Evolutionary conservation across 2,113 vertebrate species (phyloP), one percentile per base, ranked within the genome.

Genomic region (Rhinopomastus cyanomelas): DNA sequence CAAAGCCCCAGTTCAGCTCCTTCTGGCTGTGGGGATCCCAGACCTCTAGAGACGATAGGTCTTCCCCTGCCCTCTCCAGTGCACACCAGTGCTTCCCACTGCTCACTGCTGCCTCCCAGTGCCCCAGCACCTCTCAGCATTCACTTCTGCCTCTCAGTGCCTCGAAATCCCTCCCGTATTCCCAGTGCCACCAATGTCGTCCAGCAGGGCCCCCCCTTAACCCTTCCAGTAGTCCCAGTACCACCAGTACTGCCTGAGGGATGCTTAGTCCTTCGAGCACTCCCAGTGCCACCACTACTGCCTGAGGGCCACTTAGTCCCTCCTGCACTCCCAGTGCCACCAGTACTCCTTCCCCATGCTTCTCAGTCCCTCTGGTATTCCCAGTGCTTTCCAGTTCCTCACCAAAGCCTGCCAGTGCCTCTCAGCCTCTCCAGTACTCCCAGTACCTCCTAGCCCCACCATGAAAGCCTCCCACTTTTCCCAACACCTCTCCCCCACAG

Each of bases 21-120:
- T 51, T 34, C 32, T 8, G 23, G 29, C 13, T 60, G 32, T 0
- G 0, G 46, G 20, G 15, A 37, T 2, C 2, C 19, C 62, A 21
- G 5, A 51, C 19, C 42, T 25, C 6, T 3, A 8, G 39, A 18
- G 23, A 36, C n/a, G 56, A 30, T 20, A 9, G 11, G 42, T n/a
- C 29, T 8, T 15, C 1, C 27, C 18, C 42, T n/a, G 26, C 19
- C 25, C 59, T 78, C 32, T n/a, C 73, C 51, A 60, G 44, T 27
- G 9, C 44, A 48, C 46, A 48, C 46, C 37, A n/a, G 14, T 14
- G 17, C 34, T 30, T 32, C 25, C 46, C 20, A 14, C 26, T 36
- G 11, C 3, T 5, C 21, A 9, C 20, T 53, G 16, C 14, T 39
- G 39, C 48, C 48, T 34, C 62, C 30, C 32, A 42, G 25, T 10